Percentiles rank a stretch among this genome's conserved stretches.
Conservation (phyloP, 1,140 invertebrate species). For the Caenorhabditis latens region DNA sequence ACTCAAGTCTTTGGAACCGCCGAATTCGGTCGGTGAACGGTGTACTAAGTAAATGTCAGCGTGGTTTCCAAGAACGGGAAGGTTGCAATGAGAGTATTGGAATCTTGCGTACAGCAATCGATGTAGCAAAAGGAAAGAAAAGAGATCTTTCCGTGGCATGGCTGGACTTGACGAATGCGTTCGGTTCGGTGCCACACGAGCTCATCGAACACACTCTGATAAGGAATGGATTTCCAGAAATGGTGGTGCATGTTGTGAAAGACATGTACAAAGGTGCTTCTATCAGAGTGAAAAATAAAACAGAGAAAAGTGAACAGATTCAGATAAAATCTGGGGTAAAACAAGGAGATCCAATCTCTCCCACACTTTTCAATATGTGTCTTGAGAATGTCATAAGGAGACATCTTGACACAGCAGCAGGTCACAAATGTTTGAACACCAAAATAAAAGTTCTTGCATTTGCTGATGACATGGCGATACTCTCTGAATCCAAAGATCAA, state of each 20-base stretch:
- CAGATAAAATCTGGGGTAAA: neutral
- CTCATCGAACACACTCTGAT: neutral
- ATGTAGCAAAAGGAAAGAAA: neutral
- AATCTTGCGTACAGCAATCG: neutral
- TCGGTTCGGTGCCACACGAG: neutral
- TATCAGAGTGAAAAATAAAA: neutral
- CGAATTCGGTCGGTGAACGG: neutral
- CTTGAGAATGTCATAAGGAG: neutral
- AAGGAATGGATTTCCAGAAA: neutral
- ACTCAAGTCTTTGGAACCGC: neutral
- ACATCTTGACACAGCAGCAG: neutral
- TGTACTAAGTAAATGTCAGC: neutral
- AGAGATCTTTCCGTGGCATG: neutral
- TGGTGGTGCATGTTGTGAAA: neutral
- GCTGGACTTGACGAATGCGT: neutral
- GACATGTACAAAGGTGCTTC: slow-evolving; percentile 1
- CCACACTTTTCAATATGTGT: neutral
- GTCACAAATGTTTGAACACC: neutral
- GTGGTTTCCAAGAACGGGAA: slow-evolving; percentile 30
- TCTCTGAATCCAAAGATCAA: neutral
- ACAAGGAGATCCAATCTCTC: slow-evolving; percentile 8
- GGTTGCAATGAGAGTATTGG: neutral
- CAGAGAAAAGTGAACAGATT: neutral
- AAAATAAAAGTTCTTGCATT: neutral
- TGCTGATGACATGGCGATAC: neutral